Percentiles rank a stretch among this genome's conserved stretches.
These are phyloP conservation scores for Chaenogobius annularis DNA, from an alignment of 2,113 vertebrate genomes.

Conservation along the genomic window DNA sequence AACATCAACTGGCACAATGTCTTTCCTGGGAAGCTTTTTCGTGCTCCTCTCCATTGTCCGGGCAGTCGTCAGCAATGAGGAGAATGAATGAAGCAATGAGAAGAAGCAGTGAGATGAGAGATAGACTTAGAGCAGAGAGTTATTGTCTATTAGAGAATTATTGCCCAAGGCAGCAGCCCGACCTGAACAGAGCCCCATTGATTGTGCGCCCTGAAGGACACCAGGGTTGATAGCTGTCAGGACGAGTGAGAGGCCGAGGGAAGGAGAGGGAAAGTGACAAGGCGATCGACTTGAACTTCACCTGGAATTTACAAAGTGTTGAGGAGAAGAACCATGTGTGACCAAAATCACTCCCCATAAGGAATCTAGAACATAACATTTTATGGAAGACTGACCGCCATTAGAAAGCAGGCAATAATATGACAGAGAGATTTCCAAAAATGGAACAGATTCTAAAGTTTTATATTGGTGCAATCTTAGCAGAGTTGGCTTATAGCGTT, in stretches of 20 bases:
- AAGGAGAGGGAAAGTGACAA: slow-evolving; percentile 22
- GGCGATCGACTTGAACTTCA: slow-evolving; percentile 48
- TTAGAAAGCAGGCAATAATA: slow-evolving; percentile 20
- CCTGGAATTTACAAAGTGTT: slow-evolving; percentile 52
- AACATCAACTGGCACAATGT: background rate
- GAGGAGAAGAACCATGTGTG: slow-evolving; percentile 44
- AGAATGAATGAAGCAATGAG: slow-evolving; percentile 26
- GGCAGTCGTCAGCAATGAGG: slow-evolving; percentile 28
- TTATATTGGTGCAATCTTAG: slow-evolving; percentile 9
- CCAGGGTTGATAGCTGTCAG: slow-evolving; percentile 44
- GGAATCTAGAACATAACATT: background rate
- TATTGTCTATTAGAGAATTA: slow-evolving; percentile 71
- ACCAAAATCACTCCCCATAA: slow-evolving; percentile 32
- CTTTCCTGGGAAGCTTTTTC: slow-evolving; percentile 8
- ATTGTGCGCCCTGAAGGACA: slow-evolving; percentile 69
- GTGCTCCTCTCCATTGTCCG: slow-evolving; percentile 49
- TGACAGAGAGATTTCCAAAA: slow-evolving; percentile 25
- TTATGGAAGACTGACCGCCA: background rate
- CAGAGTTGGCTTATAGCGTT: background rate
- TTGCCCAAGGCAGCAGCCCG: slow-evolving; percentile 50
- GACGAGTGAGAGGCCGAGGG: slow-evolving; percentile 34
- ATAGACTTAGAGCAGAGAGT: slow-evolving; percentile 57
- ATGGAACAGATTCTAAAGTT: slow-evolving; percentile 8
- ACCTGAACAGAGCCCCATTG: slow-evolving; percentile 62
- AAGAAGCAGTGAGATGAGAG: slow-evolving; percentile 47